Conservation (phyloP, 2,113 vertebrate genomes). For the Machaerirhynchus nigripectus region DNA sequence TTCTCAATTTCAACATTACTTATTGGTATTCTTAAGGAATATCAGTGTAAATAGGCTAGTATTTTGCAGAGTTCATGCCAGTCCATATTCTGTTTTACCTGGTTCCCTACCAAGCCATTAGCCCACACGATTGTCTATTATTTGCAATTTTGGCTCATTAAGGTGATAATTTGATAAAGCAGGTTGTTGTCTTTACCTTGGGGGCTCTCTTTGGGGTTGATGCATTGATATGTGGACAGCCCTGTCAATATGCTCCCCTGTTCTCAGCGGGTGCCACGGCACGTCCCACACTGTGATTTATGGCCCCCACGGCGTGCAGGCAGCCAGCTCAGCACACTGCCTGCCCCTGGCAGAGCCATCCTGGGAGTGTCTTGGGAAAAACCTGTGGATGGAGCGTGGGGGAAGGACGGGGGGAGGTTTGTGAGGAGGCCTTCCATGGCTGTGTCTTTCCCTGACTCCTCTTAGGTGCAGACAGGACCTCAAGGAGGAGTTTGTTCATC, state of each 20-base stretch:
- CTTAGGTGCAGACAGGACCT: background rate
- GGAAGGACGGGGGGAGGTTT: background rate
- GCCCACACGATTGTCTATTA: background rate
- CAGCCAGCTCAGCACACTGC: background rate
- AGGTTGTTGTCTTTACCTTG: conserved; percentile 42
- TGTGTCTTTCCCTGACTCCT: background rate
- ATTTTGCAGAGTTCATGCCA: background rate
- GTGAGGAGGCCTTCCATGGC: background rate
- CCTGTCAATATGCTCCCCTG: background rate
- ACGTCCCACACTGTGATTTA: background rate
- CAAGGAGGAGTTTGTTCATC: background rate
- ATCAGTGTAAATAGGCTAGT: background rate
- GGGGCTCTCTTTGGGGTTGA: background rate
- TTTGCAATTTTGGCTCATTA: conserved; percentile 32
- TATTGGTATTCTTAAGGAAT: background rate
- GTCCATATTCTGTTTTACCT: background rate
- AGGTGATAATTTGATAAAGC: background rate
- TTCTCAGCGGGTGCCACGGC: background rate
- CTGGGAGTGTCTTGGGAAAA: conserved; percentile 14
- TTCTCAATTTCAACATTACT: background rate
- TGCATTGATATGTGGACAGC: background rate
- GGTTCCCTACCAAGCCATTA: background rate
- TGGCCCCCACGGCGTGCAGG: background rate
- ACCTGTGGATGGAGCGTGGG: background rate
- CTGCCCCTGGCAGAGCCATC: background rate